Conservation (phyloP, 2,797 vertebrate genomes). For the Pseudomugil tenellus region DNA sequence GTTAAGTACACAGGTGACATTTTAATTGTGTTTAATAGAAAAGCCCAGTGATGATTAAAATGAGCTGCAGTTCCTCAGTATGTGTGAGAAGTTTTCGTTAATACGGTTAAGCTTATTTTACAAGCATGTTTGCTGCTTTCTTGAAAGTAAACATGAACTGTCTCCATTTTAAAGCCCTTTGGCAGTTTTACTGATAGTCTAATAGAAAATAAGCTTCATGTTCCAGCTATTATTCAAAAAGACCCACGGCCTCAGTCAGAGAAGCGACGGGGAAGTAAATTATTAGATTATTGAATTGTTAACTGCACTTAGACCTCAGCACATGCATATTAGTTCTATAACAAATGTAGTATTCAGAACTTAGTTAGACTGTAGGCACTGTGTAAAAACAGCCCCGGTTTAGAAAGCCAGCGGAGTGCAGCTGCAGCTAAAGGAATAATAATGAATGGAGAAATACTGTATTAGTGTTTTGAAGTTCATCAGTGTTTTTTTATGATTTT, state of each 20-base stretch:
- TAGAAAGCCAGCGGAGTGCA: not conserved
- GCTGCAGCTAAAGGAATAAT: not conserved
- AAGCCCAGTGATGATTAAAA: not conserved
- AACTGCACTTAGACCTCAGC: not conserved
- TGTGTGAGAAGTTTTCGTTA: not conserved
- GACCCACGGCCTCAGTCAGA: not conserved
- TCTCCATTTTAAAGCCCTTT: not conserved
- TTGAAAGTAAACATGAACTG: not conserved
- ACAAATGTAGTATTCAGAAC: not conserved
- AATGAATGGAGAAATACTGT: not conserved
- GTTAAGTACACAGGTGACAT: not conserved
- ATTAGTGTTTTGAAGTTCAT: not conserved
- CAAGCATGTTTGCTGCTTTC: not conserved
- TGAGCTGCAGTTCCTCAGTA: not conserved
- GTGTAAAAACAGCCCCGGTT: not conserved
- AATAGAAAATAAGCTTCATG: not conserved
- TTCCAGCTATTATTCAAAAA: not conserved
- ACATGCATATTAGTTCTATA: not conserved
- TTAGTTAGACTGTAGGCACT: not conserved
- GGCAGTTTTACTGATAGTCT: not conserved
- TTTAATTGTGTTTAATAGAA: not conserved
- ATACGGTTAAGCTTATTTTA: not conserved
- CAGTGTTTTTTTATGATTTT: not conserved
- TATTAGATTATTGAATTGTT: not conserved
- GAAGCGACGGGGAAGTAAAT: slow-evolving; percentile 4